These are phyloP conservation scores for Stegana nigrithorax DNA, from an alignment of 2,888 invertebrate genomes.

Conservation along the genomic window DNA sequence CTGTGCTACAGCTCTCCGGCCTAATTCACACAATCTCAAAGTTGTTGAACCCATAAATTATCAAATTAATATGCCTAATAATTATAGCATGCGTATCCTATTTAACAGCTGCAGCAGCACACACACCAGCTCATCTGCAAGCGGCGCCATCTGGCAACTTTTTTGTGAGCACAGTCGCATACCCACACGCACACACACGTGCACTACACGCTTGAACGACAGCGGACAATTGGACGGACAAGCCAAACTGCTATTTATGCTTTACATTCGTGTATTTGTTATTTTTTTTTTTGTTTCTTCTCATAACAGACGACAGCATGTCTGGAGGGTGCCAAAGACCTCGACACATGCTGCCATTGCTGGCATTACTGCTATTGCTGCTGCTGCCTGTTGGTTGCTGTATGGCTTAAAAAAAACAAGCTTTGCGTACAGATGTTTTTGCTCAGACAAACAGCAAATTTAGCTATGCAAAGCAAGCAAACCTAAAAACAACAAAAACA, in stretches of 20 bases:
- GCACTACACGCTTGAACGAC: neutral
- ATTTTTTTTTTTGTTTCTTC: neutral
- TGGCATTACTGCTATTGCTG: too few relatives aligned
- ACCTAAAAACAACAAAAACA: slow-evolving; percentile 17
- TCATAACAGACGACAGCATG: slow-evolving; percentile 3
- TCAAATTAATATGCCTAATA: too few relatives aligned
- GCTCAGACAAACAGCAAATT: neutral
- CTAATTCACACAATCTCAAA: too few relatives aligned
- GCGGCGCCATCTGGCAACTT: too few relatives aligned
- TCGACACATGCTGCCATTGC: slow-evolving; percentile 6
- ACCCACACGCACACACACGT: neutral
- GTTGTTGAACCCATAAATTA: too few relatives aligned
- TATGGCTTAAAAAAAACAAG: neutral
- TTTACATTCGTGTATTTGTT: neutral
- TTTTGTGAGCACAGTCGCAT: too few relatives aligned
- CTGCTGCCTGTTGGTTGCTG: slow-evolving; percentile 1
- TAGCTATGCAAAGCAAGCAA: neutral
- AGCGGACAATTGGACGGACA: neutral
- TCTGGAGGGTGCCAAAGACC: slow-evolving; percentile 7
- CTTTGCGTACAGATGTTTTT: slow-evolving; percentile 1
- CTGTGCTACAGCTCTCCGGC: too few relatives aligned
- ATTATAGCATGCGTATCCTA: too few relatives aligned
- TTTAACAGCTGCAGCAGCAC: too few relatives aligned
- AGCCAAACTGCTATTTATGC: neutral
- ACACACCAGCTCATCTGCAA: too few relatives aligned